Evolutionary conservation across 2,797 vertebrate species (phyloP), one percentile per base, ranked within the genome.

Genomic region (Euthynnus affinis): DNA sequence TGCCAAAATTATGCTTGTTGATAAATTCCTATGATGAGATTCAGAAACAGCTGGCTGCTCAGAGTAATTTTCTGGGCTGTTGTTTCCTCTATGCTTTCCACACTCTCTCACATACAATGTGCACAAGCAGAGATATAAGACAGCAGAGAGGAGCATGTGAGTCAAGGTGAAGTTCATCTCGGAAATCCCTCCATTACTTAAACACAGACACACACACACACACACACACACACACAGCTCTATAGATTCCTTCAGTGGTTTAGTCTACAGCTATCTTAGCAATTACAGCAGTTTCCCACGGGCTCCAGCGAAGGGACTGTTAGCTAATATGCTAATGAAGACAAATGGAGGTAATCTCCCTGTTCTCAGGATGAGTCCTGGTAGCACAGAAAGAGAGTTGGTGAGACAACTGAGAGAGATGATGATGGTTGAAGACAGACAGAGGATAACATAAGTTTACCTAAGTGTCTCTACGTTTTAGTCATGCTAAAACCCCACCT

Each of bases 261-360:
- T 83, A 88, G 87, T 88, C 87, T 78, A 49, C 86, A 78, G 85
- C 87, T 94, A 91, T 94, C 90, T 90, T 85, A 88, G 90, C 89
- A 92, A 92, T 93, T 93, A 92, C 90, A 84, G 91, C 67, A 82
- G 82, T 89, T 92, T 94, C 93, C 91, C 93, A 92, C 79, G 87
- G 91, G 93, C 87, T 87, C 83, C 77, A 46, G 87, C 67, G 74
- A 89, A 86, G 82, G 87, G 88, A 78, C 90, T 90, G 90, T 91
- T 91, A 90, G 93, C 93, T 92, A 93, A 93, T 94, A 93, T 94
- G 93, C 89, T 93, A 95, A 95, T 95, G 91, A 93, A 94, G 94
- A 95, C 93, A 94, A 94, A 94, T 93, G 90, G 86, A 92, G 89
- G 89, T 95, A 93, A 95, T 95, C 91, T 93, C 76, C 84, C 83